Percentiles rank a stretch among this genome's conserved stretches.
These are phyloP conservation scores for Chrysomela aeneicollis DNA, from an alignment of 2,888 invertebrate species.

Conservation along the genomic window DNA sequence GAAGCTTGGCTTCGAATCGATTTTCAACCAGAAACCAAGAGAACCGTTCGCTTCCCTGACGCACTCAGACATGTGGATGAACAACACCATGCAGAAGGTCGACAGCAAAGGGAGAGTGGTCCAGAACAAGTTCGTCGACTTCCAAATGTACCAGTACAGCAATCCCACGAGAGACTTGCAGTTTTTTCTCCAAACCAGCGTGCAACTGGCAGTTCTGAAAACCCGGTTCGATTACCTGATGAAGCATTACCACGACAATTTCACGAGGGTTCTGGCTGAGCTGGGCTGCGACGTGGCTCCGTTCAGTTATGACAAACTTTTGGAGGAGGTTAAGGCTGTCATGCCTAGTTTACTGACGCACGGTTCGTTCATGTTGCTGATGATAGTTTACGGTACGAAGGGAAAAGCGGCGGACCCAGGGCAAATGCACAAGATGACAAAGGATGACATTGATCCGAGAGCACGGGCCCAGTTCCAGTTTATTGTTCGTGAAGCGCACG, in stretches of 20 bases:
- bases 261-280: constrained; percentile 8
- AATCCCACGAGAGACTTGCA: constrained; percentile 9
- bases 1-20: not conserved
- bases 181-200: constrained; percentile 21
- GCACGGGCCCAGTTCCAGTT: not conserved
- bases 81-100: constrained; percentile 24
- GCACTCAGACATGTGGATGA: constrained; percentile 30
- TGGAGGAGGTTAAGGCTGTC: constrained; percentile 55
- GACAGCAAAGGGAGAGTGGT: not conserved
- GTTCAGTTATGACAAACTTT: constrained; percentile 54
- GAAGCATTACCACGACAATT: constrained; percentile 18
- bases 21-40: not conserved
- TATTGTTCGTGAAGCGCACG: not conserved
- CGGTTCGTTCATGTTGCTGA: constrained; percentile 55
- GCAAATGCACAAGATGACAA: not conserved
- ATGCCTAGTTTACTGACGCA: constrained; percentile 57
- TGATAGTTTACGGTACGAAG: constrained; percentile 35
- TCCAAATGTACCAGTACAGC: constrained; percentile 19
- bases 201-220: constrained; percentile 5
- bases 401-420: constrained; percentile 3
- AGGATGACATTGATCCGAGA: not conserved
- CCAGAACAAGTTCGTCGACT: constrained; percentile 24
- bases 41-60: constrained; percentile 24
- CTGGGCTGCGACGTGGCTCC: constrained; percentile 18
- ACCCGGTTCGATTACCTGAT: constrained; percentile 13